Conservation (phyloP, 2,888 invertebrate species). For the Megaustenia siamemsis region DNA sequence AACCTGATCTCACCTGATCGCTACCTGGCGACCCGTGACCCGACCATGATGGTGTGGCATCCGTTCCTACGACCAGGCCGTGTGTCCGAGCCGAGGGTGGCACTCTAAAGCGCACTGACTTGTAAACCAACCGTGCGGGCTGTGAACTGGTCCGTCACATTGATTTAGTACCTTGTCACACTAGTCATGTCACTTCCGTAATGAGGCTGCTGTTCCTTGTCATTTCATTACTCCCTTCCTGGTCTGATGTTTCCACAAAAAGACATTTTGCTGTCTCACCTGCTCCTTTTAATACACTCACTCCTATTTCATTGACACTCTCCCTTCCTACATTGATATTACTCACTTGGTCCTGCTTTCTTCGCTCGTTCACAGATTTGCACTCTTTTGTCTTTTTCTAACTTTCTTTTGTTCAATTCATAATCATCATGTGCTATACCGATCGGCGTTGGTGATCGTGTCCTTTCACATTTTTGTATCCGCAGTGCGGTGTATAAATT, state of each 20-base stretch:
- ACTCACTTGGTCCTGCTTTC: not conserved
- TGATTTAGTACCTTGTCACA: constrained; percentile 29
- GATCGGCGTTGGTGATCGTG: too few species aligned
- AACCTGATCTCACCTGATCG: constrained; percentile 34
- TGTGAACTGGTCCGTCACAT: constrained; percentile 29
- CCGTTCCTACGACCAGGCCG: constrained; percentile 24
- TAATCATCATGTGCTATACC: too few species aligned
- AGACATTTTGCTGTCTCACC: not conserved
- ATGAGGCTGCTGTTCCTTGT: not conserved
- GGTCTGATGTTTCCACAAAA: not conserved
- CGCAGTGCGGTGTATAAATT: not conserved
- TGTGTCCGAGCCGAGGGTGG: not conserved
- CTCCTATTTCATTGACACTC: not conserved
- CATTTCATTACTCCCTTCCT: not conserved
- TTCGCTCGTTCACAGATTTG: not conserved
- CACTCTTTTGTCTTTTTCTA: not conserved
- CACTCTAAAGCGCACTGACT: constrained; percentile 19
- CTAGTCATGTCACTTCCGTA: constrained; percentile 17
- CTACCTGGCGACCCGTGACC: constrained; percentile 19
- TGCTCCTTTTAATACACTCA: not conserved
- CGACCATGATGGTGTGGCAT: constrained; percentile 12
- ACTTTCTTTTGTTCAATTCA: not conserved
- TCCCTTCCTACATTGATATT: not conserved
- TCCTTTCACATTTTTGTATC: not conserved
- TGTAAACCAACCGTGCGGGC: constrained; percentile 28